Evolutionary conservation across 2,797 vertebrate genomes (phyloP), one percentile per base, ranked within the genome.

Genomic region (Clamator glandarius): DNA sequence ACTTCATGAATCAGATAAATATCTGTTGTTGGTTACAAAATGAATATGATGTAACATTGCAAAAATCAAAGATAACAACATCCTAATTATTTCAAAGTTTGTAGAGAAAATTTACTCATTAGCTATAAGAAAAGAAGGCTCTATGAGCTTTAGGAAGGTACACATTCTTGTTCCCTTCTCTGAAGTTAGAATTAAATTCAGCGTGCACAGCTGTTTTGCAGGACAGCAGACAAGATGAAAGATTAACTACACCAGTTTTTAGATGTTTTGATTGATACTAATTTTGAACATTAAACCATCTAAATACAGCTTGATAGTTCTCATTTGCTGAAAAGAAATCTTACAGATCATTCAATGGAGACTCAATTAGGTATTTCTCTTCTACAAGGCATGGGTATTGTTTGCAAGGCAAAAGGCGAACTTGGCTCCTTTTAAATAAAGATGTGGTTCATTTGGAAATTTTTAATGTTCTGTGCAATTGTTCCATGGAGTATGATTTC

Each of bases 221-320:
- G 29, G 14, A 44, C 16, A 78, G 61, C 6, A 78, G 42, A 51
- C 9, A 84, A 87, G 16, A 48, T 4, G 3, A 51, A 90, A 36
- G 16, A 86, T 39, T 15, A 82, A 25, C 61, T 29, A 66, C 36
- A 59, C 3, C 48, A 83, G 9, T 11, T 76, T 97, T 98, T 96
- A 98, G 98, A 97, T 97, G 97, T 95, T 97, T 96, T 97, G 82
- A 73, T 4, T 48, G 11, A 69, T 73, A 68, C 4, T 58, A 42
- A 52, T 69, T 68, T 74, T 1, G 15, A 31, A 6, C 12, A 44
- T 44, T 72, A 78, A 81, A 52, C 3, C 5, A 61, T 29, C 70
- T 21, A 95, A 67, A 64, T 52, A 67, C 6, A 44, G 50, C 50
- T 51, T 29, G 16, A 54, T 54, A 29, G 15, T 54, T 54, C 51